phyloP scores from a whole-genome alignment of 2,113 vertebrate species.

The Planiliza haematocheilus region DNA sequence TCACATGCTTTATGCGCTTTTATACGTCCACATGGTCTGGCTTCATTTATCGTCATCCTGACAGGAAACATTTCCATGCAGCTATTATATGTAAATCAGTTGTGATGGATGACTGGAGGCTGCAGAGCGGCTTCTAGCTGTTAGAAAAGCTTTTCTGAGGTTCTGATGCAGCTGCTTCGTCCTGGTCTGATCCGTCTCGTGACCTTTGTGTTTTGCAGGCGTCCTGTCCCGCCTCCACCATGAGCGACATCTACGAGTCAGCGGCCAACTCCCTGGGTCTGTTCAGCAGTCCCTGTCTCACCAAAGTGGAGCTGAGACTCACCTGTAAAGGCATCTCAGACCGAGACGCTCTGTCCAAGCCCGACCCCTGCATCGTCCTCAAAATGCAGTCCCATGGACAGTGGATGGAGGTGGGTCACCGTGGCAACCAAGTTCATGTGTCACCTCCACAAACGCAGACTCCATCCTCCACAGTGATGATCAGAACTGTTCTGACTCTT shows the following conservation, averaged over 20 bases:
- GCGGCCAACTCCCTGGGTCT: slow-evolving; percentile 94
- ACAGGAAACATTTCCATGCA: slow-evolving; percentile 13
- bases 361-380: slow-evolving; percentile 94
- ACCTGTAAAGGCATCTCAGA: slow-evolving; percentile 94
- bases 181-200: background rate
- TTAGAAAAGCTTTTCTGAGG: background rate
- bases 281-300: slow-evolving; percentile 93
- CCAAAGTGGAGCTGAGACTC: slow-evolving; percentile 94
- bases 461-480: no score
- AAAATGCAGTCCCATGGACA: slow-evolving; percentile 97
- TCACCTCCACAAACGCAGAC: no score
- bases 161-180: no score
- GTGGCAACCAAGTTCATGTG: background rate
- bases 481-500: no score
- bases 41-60: background rate
- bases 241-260: slow-evolving; percentile 97
- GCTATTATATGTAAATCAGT: slow-evolving; percentile 29
- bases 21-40: background rate
- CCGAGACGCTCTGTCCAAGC: slow-evolving; percentile 94
- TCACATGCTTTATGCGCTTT: no score
- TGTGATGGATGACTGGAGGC: background rate
- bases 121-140: background rate
- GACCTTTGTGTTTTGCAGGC: slow-evolving; percentile 32
- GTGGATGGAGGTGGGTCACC: slow-evolving; percentile 91
- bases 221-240: slow-evolving; percentile 76